Evolutionary conservation across 2,888 invertebrate species (phyloP).

Genomic region (Pristionchus entomophagus): DNA sequence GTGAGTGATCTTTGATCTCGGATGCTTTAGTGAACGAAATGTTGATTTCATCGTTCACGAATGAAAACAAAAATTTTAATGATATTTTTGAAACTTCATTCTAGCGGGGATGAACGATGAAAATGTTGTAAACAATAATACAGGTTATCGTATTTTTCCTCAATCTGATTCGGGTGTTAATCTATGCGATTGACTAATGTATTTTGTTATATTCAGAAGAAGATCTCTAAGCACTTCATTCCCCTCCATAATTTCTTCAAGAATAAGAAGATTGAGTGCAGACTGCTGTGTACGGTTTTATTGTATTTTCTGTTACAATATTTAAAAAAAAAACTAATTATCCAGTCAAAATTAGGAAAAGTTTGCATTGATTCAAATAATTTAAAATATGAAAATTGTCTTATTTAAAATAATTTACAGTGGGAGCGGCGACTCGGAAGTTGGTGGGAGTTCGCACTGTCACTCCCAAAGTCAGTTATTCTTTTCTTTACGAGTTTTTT

Average conservation of each 20-base stretch:
- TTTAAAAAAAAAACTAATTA: no score
- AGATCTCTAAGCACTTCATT: neutral
- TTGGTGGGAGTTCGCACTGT: neutral
- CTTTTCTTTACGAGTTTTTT: neutral
- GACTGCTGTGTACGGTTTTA: neutral
- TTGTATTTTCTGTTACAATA: neutral
- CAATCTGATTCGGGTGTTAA: no score
- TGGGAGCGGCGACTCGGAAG: neutral
- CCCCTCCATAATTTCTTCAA: slow-evolving; percentile 20
- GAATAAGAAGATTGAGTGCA: slow-evolving; percentile 1
- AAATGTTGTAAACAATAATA: no score
- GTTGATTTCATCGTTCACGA: neutral
- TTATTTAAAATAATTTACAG: neutral
- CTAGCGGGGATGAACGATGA: neutral
- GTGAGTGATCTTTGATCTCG: slow-evolving; percentile 18
- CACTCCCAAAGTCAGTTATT: neutral
- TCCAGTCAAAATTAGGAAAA: neutral
- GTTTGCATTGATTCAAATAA: neutral
- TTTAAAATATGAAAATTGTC: neutral
- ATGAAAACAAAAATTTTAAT: neutral
- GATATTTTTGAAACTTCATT: neutral
- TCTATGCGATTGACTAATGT: neutral
- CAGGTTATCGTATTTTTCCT: no score
- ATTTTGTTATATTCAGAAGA: neutral
- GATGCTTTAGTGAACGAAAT: no score